Conservation (phyloP, 2,797 vertebrate genomes). For the Liparis tanakae region DNA sequence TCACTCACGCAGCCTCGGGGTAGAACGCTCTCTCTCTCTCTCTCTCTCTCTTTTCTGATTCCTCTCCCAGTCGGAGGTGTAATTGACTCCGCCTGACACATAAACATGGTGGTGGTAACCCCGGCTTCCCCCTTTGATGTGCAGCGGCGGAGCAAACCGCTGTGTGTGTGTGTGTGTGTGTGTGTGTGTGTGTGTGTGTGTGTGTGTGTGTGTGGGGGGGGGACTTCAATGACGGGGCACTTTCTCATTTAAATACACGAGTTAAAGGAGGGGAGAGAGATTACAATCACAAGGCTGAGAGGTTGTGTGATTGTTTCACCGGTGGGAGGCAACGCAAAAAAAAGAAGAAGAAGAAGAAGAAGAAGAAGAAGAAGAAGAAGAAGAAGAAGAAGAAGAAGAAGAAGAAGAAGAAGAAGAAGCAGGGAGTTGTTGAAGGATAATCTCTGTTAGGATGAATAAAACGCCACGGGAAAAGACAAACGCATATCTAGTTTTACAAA, state of each 20-base stretch:
- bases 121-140: slow-evolving; percentile 64
- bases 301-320: background rate
- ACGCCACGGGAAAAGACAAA: background rate
- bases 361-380: background rate
- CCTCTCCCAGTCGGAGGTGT: slow-evolving; percentile 33
- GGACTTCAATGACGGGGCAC: background rate
- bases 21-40: slow-evolving; percentile 29
- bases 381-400: background rate
- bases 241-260: slow-evolving; percentile 26
- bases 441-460: slow-evolving; percentile 8
- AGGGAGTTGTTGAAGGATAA: background rate
- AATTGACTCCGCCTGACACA: slow-evolving; percentile 68
- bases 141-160: slow-evolving; percentile 25
- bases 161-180: too few species aligned
- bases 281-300: slow-evolving; percentile 13
- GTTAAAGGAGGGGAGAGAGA: background rate
- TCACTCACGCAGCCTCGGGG: slow-evolving; percentile 34
- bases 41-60: background rate
- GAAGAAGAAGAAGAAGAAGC: background rate
- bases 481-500: slow-evolving; percentile 2
- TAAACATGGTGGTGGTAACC: slow-evolving; percentile 64
- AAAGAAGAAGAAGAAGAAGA: background rate
- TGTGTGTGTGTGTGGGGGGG: too few species aligned
- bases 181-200: too few species aligned
- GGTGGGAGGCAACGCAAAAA: background rate